Evolutionary conservation across 2,113 vertebrate genomes (phyloP), one percentile per base, ranked within the genome.

Genomic region (Pagrus major): DNA sequence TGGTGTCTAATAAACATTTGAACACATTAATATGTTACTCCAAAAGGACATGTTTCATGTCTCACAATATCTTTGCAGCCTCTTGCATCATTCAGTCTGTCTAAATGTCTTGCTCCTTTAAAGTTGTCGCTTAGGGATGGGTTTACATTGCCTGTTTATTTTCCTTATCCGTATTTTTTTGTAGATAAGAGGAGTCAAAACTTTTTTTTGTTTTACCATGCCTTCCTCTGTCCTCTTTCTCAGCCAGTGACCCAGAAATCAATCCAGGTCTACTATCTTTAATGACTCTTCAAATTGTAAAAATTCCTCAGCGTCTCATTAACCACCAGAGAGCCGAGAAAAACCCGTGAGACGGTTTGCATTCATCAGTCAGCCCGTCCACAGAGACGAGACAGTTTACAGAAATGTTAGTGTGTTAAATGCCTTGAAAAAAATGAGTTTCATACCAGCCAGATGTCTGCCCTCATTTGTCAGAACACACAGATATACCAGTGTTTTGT

Each of bases 391-490:
- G n/a, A 55, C 41, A 52, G 3, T 67, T 46, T 41, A 31, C n/a
- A 29, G 64, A 70, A 35, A 41, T 27, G 55, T 37, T 61, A 18
- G 20, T 0, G 16, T 18, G 55, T 16, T 46, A 39, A 23, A 72
- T 55, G 4, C 27, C 7, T 6, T 54, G n/a, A n/a, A n/a, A n/a
- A n/a, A n/a, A n/a, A n/a, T n/a, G n/a, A 9, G 18, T 58, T 63
- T 76, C 44, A 55, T 11, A 81, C 54, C 54, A 3, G 60, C 54
- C 60, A 78, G 49, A 59, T 68, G 63, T 78, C 74, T 58, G 70
- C 42, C 78, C n/a, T 47, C 44, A 54, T 84, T 79, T 76, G 75
- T 82, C 56, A 76, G 49, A 41, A 21, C 18, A 76, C 15, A 52
- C 56, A 63, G 37, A 52, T 47, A n/a, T 3, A 11, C 4, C 23